Evolutionary conservation across 2,888 invertebrate genomes (phyloP).

Genomic region (Caradrina clavipalpis): DNA sequence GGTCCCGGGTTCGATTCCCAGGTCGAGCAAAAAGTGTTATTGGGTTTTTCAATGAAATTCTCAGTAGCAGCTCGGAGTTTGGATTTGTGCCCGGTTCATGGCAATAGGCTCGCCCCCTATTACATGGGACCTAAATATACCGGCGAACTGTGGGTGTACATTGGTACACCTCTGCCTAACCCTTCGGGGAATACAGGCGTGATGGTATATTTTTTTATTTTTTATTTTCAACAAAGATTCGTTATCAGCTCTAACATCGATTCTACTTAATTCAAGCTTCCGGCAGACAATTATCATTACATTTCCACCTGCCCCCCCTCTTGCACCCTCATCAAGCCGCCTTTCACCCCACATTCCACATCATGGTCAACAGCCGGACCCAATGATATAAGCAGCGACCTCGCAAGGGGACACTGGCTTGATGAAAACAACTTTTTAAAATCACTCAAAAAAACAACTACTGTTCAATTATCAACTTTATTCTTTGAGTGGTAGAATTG

Average conservation of each 20-base stretch:
- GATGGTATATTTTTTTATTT: no score
- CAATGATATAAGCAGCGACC: constrained; percentile 73
- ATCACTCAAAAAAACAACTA: background rate
- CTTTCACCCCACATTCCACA: constrained; percentile 80
- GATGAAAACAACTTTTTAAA: constrained; percentile 11
- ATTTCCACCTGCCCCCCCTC: constrained; percentile 5
- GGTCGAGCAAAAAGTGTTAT: no score
- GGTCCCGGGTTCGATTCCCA: no score
- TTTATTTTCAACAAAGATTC: background rate
- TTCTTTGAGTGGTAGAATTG: background rate
- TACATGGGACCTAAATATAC: no score
- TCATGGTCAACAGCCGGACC: constrained; percentile 77
- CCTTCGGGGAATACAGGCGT: no score
- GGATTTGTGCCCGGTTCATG: no score
- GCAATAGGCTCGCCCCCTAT: no score
- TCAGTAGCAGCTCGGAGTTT: no score
- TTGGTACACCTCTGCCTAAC: no score
- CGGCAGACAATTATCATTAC: constrained; percentile 30
- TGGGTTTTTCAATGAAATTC: no score
- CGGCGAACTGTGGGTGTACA: no score
- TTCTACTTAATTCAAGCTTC: constrained; percentile 15
- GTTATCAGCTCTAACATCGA: constrained; percentile 12
- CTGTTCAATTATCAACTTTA: constrained; percentile 43
- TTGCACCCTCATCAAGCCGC: constrained; percentile 54
- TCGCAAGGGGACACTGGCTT: constrained; percentile 66